phyloP scores from a whole-genome alignment of 2,797 vertebrate species.

The Podarcis lilfordi region DNA sequence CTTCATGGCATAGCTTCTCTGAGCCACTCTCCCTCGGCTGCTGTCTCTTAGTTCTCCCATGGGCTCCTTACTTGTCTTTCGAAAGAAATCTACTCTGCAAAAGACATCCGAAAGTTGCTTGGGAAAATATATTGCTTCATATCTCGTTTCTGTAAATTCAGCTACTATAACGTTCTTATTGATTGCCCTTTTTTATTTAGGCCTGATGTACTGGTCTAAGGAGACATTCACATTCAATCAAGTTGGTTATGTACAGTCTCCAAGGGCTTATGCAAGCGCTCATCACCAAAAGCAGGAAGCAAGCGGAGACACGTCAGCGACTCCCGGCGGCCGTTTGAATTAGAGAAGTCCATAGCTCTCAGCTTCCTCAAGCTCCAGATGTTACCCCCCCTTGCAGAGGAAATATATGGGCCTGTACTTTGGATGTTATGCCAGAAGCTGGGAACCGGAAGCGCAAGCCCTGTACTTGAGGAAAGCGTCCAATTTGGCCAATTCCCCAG shows the following conservation, averaged over 20 bases:
- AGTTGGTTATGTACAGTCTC: constrained; percentile 11
- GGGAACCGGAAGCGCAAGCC: not conserved
- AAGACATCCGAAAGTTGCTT: not conserved
- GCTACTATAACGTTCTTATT: constrained; percentile 7
- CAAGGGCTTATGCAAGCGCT: not conserved
- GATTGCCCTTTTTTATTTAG: constrained; percentile 37
- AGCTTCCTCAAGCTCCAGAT: not conserved
- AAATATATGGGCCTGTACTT: no score
- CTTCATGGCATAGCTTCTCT: not conserved
- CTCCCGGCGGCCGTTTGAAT: not conserved
- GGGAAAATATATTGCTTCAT: constrained; percentile 15
- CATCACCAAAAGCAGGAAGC: not conserved
- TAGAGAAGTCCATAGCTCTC: not conserved
- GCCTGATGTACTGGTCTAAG: constrained; percentile 8
- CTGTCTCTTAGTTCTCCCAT: not conserved
- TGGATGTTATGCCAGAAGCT: not conserved
- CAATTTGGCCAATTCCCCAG: not conserved
- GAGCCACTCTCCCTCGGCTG: not conserved
- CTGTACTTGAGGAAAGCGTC: not conserved
- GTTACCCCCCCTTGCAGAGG: not conserved
- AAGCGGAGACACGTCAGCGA: not conserved
- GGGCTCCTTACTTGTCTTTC: not conserved
- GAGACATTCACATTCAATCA: constrained; percentile 35
- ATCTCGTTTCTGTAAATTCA: constrained; percentile 25
- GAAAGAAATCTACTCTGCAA: constrained; percentile 9